A percentile compares a stretch with the other conserved stretches of the same genome.
Conservation (phyloP, 2,797 vertebrate species). For the Rhodeus uyekii region DNA sequence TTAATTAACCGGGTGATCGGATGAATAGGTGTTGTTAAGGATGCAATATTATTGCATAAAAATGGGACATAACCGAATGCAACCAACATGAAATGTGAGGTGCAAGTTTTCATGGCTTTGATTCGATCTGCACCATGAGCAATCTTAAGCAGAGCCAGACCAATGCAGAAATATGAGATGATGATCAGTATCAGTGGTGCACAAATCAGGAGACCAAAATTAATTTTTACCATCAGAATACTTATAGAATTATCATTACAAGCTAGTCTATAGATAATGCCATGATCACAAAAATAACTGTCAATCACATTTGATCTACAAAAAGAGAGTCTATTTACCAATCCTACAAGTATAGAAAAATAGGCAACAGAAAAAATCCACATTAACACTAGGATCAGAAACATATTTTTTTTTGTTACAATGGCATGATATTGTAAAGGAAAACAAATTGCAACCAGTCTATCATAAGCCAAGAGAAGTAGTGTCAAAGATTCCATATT, state of each 20-base stretch:
- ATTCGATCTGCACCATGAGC: constrained; percentile 48
- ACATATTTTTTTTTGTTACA: constrained; percentile 29
- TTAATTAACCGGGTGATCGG: constrained; percentile 65
- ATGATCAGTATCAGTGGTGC: constrained; percentile 60
- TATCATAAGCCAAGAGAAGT: constrained; percentile 46
- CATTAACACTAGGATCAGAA: not conserved
- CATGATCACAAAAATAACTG: constrained; percentile 67
- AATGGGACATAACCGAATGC: constrained; percentile 61
- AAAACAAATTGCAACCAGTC: constrained; percentile 52
- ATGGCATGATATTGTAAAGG: constrained; percentile 46
- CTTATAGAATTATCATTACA: constrained; percentile 62
- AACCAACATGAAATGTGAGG: constrained; percentile 67
- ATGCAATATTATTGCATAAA: constrained; percentile 46
- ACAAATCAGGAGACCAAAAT: not conserved
- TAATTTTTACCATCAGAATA: not conserved
- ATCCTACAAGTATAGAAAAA: not conserved
- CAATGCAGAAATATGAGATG: constrained; percentile 60
- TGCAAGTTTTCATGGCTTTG: constrained; percentile 66
- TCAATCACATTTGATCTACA: constrained; percentile 63
- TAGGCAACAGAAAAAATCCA: constrained; percentile 4
- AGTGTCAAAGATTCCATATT: constrained; percentile 42
- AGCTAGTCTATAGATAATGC: constrained; percentile 50
- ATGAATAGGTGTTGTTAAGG: constrained; percentile 41
- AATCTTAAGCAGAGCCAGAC: constrained; percentile 55
- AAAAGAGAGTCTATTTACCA: constrained; percentile 64